A percentile compares a stretch with the other conserved stretches of the same genome.
phyloP scores from a whole-genome alignment of 2,888 invertebrate genomes.

The Ferrisia virgata region DNA sequence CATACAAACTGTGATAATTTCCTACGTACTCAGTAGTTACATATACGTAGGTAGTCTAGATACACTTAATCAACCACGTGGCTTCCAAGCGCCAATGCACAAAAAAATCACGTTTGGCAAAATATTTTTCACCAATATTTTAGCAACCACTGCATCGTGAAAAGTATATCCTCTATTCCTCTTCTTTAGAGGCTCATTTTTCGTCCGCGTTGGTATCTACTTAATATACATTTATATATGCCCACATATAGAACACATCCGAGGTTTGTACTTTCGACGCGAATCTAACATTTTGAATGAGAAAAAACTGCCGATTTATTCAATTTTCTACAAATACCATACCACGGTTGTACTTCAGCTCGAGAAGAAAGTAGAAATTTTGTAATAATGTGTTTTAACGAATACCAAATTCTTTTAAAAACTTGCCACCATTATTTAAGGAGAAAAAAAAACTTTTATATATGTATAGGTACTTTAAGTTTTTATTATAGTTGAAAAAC shows the following conservation, averaged over 20 bases:
- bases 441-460: background rate
- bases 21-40: too few relatives aligned
- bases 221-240: too few relatives aligned
- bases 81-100: too few relatives aligned
- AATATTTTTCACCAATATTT: too few relatives aligned
- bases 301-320: conserved; percentile 26
- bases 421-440: background rate
- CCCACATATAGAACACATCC: too few relatives aligned
- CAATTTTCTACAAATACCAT: conserved; percentile 5
- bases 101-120: too few relatives aligned
- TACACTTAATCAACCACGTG: too few relatives aligned
- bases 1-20: too few relatives aligned
- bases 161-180: too few relatives aligned
- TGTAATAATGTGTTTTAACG: conserved; percentile 7
- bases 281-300: background rate
- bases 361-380: background rate
- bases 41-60: too few relatives aligned
- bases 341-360: background rate
- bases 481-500: conserved; percentile 19
- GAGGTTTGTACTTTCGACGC: background rate
- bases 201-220: background rate
- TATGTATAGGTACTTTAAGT: background rate
- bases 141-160: too few relatives aligned
- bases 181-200: background rate
- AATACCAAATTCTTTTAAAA: conserved; percentile 15